Evolutionary conservation across 2,113 vertebrate genomes (phyloP).

Genomic region (Axis porcinus): DNA sequence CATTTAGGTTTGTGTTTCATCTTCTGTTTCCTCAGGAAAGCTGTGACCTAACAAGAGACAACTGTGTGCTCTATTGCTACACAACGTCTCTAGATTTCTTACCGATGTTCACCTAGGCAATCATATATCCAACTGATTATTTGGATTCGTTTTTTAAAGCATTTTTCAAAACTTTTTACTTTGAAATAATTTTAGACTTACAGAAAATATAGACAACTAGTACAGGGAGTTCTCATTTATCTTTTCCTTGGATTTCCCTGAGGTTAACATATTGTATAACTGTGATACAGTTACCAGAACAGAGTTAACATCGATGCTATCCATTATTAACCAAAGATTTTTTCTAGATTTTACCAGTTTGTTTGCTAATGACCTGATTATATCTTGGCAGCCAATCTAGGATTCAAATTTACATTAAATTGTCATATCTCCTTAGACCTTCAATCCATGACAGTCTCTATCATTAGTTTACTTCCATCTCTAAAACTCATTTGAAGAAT

Average conservation of each 20-base stretch:
- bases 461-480: background rate
- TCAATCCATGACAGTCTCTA: background rate
- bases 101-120: background rate
- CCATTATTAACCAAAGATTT: background rate
- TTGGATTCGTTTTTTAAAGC: background rate
- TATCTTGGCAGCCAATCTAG: background rate
- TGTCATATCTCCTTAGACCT: background rate
- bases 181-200: background rate
- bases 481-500: background rate
- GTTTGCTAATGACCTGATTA: background rate
- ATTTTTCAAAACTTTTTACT: background rate
- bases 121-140: constrained; percentile 34
- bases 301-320: background rate
- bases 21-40: background rate
- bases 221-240: background rate
- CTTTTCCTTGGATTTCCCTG: background rate
- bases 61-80: constrained; percentile 50
- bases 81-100: constrained; percentile 52
- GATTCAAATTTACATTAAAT: background rate
- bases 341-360: background rate
- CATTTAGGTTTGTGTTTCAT: background rate
- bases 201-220: background rate
- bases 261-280: background rate
- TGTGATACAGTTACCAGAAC: background rate
- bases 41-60: constrained; percentile 49